phyloP scores from a whole-genome alignment of 2,113 vertebrate genomes.

The Esox niger region DNA sequence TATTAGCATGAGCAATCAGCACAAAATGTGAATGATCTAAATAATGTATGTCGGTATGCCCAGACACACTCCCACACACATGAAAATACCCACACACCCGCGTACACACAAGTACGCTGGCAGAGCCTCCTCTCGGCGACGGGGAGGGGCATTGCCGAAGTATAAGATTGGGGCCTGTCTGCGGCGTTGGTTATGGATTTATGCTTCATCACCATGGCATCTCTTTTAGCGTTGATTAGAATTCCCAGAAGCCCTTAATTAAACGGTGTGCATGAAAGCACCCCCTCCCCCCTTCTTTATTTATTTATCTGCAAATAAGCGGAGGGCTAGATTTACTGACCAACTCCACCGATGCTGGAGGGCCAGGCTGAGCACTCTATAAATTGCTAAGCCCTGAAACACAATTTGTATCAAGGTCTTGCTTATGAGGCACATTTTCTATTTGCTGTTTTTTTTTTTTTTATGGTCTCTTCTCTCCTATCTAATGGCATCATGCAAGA shows the following conservation, averaged over 20 bases:
- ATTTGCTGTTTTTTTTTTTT: constrained; percentile 5
- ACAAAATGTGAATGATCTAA: too few relatives aligned
- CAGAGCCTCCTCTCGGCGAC: constrained; percentile 1
- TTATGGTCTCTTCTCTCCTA: constrained; percentile 7
- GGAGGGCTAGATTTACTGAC: constrained; percentile 57
- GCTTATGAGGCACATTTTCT: constrained; percentile 42
- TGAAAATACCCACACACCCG: background rate
- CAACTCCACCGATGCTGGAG: constrained; percentile 32
- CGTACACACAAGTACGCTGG: background rate
- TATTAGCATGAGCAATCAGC: too few relatives aligned
- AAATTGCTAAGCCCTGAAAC: constrained; percentile 43
- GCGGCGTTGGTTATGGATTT: constrained; percentile 61
- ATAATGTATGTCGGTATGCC: too few relatives aligned
- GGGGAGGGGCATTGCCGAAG: constrained; percentile 39
- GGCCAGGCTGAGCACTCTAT: constrained; percentile 30
- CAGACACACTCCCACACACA: too few relatives aligned
- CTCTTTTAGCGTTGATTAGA: constrained; percentile 68
- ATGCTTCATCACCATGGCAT: constrained; percentile 64
- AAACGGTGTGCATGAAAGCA: constrained; percentile 52
- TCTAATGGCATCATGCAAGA: constrained; percentile 11
- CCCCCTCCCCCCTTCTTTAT: constrained; percentile 14
- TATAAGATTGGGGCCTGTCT: constrained; percentile 49
- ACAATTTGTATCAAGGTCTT: constrained; percentile 38
- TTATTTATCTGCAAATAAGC: constrained; percentile 58
- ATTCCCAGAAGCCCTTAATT: constrained; percentile 71